phyloP scores from a whole-genome alignment of 2,888 invertebrate genomes.

The Hymenopus coronatus region DNA sequence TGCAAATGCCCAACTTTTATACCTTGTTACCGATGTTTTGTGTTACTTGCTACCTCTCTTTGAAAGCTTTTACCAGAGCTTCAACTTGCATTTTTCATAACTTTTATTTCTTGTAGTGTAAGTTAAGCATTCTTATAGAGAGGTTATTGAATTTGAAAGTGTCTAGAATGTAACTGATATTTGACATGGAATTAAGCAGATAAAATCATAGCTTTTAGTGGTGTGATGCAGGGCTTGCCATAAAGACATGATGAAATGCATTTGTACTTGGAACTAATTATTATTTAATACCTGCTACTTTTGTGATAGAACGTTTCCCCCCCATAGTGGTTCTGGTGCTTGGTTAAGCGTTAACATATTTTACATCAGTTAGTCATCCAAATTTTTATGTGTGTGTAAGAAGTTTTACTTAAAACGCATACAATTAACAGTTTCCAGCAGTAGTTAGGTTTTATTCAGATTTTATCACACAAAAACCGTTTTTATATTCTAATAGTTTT shows the following conservation, averaged over 20 bases:
- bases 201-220: not conserved
- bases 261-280: not conserved
- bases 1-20: not conserved
- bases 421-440: not conserved
- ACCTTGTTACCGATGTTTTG: not conserved
- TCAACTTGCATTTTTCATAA: not conserved
- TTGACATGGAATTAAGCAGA: not conserved
- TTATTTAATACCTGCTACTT: not conserved
- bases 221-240: not conserved
- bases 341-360: constrained; percentile 5
- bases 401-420: not conserved
- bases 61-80: not conserved
- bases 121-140: not conserved
- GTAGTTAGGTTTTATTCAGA: not conserved
- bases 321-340: constrained; percentile 3
- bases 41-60: not conserved
- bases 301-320: not conserved
- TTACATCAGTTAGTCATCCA: constrained; percentile 3
- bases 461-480: not conserved
- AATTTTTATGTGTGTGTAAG: not conserved
- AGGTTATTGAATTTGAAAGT: not conserved
- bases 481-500: not conserved
- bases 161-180: not conserved
- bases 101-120: not conserved
- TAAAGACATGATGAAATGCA: not conserved